Conservation (phyloP, 2,113 vertebrate species). For the Equus quagga region DNA sequence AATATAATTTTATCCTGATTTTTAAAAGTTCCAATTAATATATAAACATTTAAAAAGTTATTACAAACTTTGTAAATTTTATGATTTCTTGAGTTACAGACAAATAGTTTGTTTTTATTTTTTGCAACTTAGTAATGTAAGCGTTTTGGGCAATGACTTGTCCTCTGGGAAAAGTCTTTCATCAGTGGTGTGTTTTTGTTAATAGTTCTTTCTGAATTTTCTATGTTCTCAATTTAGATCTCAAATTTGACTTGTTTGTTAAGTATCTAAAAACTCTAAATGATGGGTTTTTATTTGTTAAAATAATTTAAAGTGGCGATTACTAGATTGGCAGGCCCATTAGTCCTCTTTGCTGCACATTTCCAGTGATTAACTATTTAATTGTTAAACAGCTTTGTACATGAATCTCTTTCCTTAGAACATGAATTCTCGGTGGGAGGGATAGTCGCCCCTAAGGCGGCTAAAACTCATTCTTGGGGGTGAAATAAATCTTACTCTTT, state of each 20-base stretch:
- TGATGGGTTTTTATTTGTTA: not conserved
- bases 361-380: not conserved
- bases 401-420: not conserved
- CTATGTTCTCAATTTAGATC: not conserved
- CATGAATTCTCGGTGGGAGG: not conserved
- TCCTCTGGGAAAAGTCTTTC: not conserved
- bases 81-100: slow-evolving; percentile 1
- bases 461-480: not conserved
- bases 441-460: not conserved
- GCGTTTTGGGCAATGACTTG: not conserved
- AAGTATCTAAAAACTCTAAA: not conserved
- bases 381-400: not conserved
- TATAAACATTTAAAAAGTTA: not conserved
- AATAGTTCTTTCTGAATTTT: not conserved
- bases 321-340: not conserved
- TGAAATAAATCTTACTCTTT: not conserved
- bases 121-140: not conserved
- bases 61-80: not conserved
- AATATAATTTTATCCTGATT: not conserved
- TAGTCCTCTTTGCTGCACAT: not conserved
- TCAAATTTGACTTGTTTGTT: slow-evolving; percentile 13
- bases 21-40: not conserved
- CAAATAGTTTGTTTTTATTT: not conserved
- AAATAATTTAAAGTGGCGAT: not conserved
- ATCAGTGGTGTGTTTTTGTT: not conserved